Evolutionary conservation across 2,888 invertebrate genomes (phyloP).

Genomic region (Microctonus aethiopoides): DNA sequence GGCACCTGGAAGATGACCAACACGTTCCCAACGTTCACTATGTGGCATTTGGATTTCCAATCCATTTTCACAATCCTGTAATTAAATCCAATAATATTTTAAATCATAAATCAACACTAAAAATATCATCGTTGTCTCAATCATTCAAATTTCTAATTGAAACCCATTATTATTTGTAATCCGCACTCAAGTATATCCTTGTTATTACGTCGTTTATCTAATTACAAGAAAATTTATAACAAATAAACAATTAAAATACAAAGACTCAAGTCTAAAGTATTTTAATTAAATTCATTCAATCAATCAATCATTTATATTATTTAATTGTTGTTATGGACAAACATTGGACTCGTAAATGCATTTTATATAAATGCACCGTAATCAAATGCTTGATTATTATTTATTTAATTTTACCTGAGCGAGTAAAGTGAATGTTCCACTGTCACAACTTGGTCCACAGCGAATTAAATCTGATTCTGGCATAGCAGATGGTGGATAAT

Average conservation of each 20-base stretch:
- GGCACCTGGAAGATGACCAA: conserved; percentile 81
- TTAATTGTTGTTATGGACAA: neutral
- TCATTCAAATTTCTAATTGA: neutral
- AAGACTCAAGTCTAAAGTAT: neutral
- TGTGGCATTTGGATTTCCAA: conserved; percentile 76
- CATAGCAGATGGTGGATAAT: conserved; percentile 74
- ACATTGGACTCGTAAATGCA: neutral
- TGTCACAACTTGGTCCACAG: conserved; percentile 80
- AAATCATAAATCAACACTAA: neutral
- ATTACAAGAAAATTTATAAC: neutral
- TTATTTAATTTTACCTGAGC: conserved; percentile 65
- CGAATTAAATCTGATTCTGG: conserved; percentile 70
- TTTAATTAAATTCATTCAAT: no score
- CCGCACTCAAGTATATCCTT: neutral
- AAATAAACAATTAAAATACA: neutral
- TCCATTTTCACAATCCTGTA: conserved; percentile 80
- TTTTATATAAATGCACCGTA: neutral
- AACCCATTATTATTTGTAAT: neutral
- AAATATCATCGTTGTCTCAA: neutral
- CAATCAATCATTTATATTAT: conserved; percentile 1
- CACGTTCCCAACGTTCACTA: conserved; percentile 78
- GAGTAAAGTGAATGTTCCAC: conserved; percentile 80
- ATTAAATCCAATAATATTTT: conserved; percentile 11
- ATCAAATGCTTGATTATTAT: neutral
- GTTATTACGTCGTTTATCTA: neutral